phyloP scores from a whole-genome alignment of 2,113 vertebrate species.

The Zapornia atra region DNA sequence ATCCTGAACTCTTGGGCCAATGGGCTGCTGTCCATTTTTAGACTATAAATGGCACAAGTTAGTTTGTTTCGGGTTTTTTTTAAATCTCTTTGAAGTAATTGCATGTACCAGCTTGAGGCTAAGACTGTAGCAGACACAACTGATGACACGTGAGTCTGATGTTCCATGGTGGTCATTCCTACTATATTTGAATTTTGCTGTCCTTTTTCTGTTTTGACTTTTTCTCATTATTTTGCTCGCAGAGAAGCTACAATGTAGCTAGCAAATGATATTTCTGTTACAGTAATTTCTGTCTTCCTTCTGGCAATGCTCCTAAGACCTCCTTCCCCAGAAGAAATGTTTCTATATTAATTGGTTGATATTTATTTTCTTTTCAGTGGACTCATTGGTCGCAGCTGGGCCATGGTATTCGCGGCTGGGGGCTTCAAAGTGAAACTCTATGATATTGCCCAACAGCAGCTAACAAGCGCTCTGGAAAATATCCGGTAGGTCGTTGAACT shows the following conservation, averaged over 20 bases:
- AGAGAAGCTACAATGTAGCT: background rate
- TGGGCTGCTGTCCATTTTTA: background rate
- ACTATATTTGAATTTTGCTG: background rate
- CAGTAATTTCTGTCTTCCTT: background rate
- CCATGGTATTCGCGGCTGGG: slow-evolving; percentile 91
- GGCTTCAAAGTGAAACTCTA: slow-evolving; percentile 90
- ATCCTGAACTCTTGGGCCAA: background rate
- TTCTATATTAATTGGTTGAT: background rate
- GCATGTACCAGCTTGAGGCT: background rate
- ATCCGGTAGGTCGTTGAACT: slow-evolving; percentile 79
- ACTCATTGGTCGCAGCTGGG: slow-evolving; percentile 93
- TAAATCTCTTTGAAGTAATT: background rate
- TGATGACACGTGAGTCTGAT: background rate
- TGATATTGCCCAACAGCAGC: slow-evolving; percentile 86
- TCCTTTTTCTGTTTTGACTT: background rate
- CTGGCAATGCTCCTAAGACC: background rate
- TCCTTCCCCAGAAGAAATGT: background rate
- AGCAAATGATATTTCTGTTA: background rate
- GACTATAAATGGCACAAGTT: background rate
- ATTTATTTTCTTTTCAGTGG: slow-evolving; percentile 78
- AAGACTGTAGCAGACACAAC: background rate
- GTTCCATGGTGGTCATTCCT: background rate
- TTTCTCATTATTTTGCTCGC: background rate
- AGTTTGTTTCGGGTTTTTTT: background rate
- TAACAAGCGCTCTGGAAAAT: slow-evolving; percentile 80